These are phyloP conservation scores for Cistogaster globosa DNA, from an alignment of 2,888 invertebrate genomes.

Conservation along the genomic window DNA sequence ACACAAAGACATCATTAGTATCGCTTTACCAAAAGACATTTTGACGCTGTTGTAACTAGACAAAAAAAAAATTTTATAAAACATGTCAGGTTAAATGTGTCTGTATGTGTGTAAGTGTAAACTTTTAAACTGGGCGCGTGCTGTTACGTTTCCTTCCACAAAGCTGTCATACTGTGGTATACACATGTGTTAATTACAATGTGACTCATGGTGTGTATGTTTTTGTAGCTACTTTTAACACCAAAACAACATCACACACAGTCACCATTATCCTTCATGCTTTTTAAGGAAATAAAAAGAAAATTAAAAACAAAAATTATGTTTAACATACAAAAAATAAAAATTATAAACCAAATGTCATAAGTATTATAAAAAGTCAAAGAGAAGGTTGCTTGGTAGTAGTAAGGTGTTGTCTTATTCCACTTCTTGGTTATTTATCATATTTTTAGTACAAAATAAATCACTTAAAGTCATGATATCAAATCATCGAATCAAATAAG, in stretches of 20 bases:
- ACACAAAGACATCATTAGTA: slow-evolving; percentile 61
- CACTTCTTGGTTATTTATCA: slow-evolving; percentile 41
- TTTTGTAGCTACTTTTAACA: slow-evolving; percentile 37
- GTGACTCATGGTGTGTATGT: slow-evolving; percentile 45
- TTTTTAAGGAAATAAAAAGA: slow-evolving; percentile 22
- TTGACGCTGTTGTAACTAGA: slow-evolving; percentile 40
- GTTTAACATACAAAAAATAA: not conserved
- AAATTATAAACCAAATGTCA: slow-evolving; percentile 29
- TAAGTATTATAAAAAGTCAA: slow-evolving; percentile 31
- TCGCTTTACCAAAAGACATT: slow-evolving; percentile 52
- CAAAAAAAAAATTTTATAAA: not conserved
- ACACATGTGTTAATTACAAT: slow-evolving; percentile 64
- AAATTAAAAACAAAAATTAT: not conserved
- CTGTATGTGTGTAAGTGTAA: not conserved
- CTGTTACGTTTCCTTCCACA: slow-evolving; percentile 33
- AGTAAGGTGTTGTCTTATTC: slow-evolving; percentile 43
- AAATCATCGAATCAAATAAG: slow-evolving; percentile 53
- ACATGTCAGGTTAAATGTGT: not conserved
- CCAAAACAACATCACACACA: not conserved
- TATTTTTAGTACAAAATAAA: slow-evolving; percentile 46
- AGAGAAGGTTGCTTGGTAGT: not conserved
- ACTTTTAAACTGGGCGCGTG: slow-evolving; percentile 52
- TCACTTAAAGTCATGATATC: slow-evolving; percentile 52
- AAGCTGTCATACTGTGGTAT: slow-evolving; percentile 43
- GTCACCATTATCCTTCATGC: slow-evolving; percentile 24